Evolutionary conservation across 2,797 vertebrate species (phyloP), one percentile per base, ranked within the genome.

Genomic region (Decapterus maruadsi): DNA sequence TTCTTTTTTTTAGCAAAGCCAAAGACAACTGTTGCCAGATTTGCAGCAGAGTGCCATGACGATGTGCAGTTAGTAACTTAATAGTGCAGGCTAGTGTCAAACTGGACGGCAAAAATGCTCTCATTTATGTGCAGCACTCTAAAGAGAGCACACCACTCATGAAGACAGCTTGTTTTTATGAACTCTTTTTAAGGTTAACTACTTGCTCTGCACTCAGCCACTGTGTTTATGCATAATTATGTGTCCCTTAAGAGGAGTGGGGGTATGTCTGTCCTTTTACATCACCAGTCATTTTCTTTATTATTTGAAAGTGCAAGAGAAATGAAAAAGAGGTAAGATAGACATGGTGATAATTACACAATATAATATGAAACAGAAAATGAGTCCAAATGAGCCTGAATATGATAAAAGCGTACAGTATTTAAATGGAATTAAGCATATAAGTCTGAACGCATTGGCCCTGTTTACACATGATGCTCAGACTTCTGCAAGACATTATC

Each of bases 61-160:
- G n/a, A 80, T 43, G 14, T 62, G 77, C 74, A 71, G 72, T 82
- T 68, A 83, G 77, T 59, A 81, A 73, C 45, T 80, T 81, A 89
- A 86, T n/a, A 63, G 54, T 19, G 78, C 75, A 64, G 76, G 66
- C 81, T 66, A 42, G 68, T 55, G 63, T 82, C 72, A 68, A 68
- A 86, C 42, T 19, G 48, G 59, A 72, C 3, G 56, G 59, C 66
- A 85, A 79, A 83, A 56, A 26, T 62, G 26, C 62, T 77, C 54
- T 75, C 55, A 53, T 90, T 81, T 81, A 86, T 83, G 58, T 36
- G 53, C 72, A 55, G 53, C 59, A 46, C 29, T 31, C 12, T 63
- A 60, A 69, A 75, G 51, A 45, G 51, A 72, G 66, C 20, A 14
- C 2, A 55, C 8, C 48, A 54, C 56, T 83, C 62, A 26, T 31